Evolutionary conservation across 2,888 invertebrate species (phyloP).

Genomic region (Eueremaeus valkanovi): DNA sequence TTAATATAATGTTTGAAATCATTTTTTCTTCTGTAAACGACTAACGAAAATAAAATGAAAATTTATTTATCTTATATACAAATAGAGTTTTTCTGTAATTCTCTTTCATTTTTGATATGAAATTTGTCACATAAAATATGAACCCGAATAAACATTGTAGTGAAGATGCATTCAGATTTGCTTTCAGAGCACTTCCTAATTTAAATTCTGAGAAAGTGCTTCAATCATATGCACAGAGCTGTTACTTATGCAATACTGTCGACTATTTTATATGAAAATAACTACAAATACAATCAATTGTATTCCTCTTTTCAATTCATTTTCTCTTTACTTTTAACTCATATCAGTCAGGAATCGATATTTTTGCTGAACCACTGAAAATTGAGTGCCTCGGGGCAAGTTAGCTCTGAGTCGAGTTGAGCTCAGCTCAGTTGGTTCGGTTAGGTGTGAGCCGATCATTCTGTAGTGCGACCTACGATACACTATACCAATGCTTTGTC

Average conservation of each 20-base stretch:
- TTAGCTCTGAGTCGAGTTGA: not conserved
- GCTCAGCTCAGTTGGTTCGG: too few species aligned
- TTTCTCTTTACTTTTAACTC: not conserved
- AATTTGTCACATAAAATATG: slow-evolving; percentile 3
- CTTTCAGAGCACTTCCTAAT: not conserved
- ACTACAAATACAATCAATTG: not conserved
- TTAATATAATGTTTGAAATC: too few species aligned
- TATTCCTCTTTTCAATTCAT: not conserved
- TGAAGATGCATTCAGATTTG: not conserved
- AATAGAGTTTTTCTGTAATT: not conserved
- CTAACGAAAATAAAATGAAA: too few species aligned
- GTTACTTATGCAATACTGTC: not conserved
- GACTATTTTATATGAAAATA: not conserved
- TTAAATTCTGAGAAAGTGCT: not conserved
- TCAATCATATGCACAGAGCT: not conserved
- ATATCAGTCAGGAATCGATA: slow-evolving; percentile 13
- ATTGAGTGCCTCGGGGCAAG: not conserved
- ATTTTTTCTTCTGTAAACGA: too few species aligned
- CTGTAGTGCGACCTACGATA: too few species aligned
- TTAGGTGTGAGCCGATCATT: slow-evolving; percentile 4
- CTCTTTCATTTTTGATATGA: not conserved
- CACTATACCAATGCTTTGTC: too few species aligned
- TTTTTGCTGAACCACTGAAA: slow-evolving; percentile 11
- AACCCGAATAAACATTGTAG: not conserved
- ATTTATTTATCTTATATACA: too few species aligned